A percentile compares a stretch with the other conserved stretches of the same genome.
Evolutionary conservation across 2,888 invertebrate genomes (phyloP).

Genomic region (Synergus itoensis): DNA sequence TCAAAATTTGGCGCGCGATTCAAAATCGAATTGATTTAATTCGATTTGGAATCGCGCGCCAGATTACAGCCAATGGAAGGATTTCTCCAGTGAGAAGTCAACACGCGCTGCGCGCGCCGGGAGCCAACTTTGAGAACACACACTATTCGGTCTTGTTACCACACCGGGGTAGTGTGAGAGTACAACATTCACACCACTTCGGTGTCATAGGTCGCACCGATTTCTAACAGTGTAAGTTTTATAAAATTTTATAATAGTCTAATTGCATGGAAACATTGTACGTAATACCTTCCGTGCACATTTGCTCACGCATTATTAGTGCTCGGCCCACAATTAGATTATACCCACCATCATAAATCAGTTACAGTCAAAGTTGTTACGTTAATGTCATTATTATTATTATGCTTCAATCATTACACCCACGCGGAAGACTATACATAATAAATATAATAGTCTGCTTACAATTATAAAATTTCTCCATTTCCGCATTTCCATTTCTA

Average conservation of each 20-base stretch:
- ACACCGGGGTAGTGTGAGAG: too few species aligned
- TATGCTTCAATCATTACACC: conserved; percentile 4
- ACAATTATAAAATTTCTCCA: background rate
- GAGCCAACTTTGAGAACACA: too few species aligned
- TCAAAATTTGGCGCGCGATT: too few species aligned
- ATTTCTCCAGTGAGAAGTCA: too few species aligned
- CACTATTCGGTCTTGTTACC: too few species aligned
- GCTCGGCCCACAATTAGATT: conserved; percentile 24
- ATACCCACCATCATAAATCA: conserved; percentile 13
- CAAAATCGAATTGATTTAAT: too few species aligned
- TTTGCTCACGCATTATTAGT: conserved; percentile 13
- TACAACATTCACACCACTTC: too few species aligned
- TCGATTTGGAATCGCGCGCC: too few species aligned
- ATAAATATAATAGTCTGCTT: background rate
- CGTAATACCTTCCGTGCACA: background rate
- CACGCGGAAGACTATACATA: background rate
- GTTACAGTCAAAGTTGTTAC: conserved; percentile 15
- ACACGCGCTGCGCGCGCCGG: too few species aligned
- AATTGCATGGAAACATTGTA: conserved; percentile 12
- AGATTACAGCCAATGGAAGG: too few species aligned
- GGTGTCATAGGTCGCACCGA: too few species aligned
- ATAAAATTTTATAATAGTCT: conserved; percentile 4
- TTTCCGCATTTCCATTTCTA: conserved; percentile 23
- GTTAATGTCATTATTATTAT: conserved; percentile 16
- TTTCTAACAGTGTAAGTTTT: too few species aligned